Base-by-base conservation (phyloP, 2,797 vertebrate species). In the Etheostoma nigrum region DNA sequence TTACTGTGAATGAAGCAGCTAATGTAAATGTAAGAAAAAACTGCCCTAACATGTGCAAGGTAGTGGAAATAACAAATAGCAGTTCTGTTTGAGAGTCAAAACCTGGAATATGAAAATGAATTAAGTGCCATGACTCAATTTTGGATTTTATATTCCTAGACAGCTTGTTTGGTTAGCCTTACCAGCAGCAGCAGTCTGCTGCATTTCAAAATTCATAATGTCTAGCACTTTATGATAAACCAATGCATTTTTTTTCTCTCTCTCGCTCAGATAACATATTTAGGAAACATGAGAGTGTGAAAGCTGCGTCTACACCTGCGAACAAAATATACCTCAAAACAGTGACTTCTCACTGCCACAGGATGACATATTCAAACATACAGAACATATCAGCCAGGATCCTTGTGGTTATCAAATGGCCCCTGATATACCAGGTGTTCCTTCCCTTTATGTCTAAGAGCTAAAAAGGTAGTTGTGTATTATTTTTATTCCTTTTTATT, bases 301-400 rank as follows among this genome's bases (percentile, higher is more conserved):
- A 87, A 82, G 74, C 82, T 74, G 76, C 25, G 30, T 86, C 83
- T 74, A 82, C 81, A 88, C 78, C 79, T 90, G 90, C 81, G 85
- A 92, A 87, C 87, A 88, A 90, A 91, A 91, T 89, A 91, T 94
- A 94, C 93, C 92, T 91, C 93, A 95, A 76, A 89, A 87, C 83
- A 86, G 76, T 85, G 88, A 92, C 76, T 79, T 84, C 69, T 93
- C 89, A 93, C 92, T 93, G 93, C 92, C 86, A 90, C 87, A 89
- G 80, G 71, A 88, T 67, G 72, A 86, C 82, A 87, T 76, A 81
- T 78, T 82, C 76, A 87, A 60, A 86, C 84, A 85, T 84, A 90
- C 87, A 88, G 60, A 57, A 92, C 92, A 93, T 93, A 94, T 93
- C 91, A 92, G 85, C 84, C 85, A 70, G 83, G 82, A 84, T 86